phyloP scores from a whole-genome alignment of 2,888 invertebrate species.

The Oxycera nigricornis region DNA sequence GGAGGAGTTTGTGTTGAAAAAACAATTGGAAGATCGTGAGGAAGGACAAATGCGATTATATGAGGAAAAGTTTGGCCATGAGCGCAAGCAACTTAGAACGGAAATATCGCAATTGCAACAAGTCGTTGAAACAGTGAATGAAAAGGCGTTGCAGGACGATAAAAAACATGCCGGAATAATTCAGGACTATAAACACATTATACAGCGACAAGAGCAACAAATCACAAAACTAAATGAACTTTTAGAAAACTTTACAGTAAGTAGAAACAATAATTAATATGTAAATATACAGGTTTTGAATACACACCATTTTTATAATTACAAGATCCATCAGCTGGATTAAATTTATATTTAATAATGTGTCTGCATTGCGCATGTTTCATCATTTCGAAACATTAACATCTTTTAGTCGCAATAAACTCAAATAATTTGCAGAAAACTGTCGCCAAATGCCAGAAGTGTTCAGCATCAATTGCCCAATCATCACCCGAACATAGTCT shows the following conservation, averaged over 20 bases:
- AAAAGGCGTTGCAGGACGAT: conserved; percentile 75
- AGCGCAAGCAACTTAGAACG: conserved; percentile 62
- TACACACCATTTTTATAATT: no score
- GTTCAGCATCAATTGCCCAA: conserved; percentile 53
- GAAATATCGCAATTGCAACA: conserved; percentile 71
- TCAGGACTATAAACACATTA: conserved; percentile 90
- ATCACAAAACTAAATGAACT: conserved; percentile 70
- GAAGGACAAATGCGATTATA: conserved; percentile 71
- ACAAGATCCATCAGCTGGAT: no score
- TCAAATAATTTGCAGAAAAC: conserved; percentile 64
- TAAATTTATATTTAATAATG: no score
- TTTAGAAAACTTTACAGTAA: conserved; percentile 65
- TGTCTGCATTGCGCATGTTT: no score
- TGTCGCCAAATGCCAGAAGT: conserved; percentile 65
- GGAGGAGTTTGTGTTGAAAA: conserved; percentile 82
- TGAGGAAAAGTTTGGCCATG: conserved; percentile 69
- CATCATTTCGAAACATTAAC: no score
- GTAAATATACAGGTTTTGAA: no score
- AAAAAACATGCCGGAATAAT: conserved; percentile 82
- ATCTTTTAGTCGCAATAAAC: no score
- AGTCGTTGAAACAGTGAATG: conserved; percentile 77
- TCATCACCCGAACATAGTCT: conserved; percentile 47
- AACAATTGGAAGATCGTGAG: conserved; percentile 72
- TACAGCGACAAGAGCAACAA: conserved; percentile 85
- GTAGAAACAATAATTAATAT: no score